These are phyloP conservation scores for Anoncus sp. DNA, from an alignment of 2,888 invertebrate genomes.

Conservation along the genomic window DNA sequence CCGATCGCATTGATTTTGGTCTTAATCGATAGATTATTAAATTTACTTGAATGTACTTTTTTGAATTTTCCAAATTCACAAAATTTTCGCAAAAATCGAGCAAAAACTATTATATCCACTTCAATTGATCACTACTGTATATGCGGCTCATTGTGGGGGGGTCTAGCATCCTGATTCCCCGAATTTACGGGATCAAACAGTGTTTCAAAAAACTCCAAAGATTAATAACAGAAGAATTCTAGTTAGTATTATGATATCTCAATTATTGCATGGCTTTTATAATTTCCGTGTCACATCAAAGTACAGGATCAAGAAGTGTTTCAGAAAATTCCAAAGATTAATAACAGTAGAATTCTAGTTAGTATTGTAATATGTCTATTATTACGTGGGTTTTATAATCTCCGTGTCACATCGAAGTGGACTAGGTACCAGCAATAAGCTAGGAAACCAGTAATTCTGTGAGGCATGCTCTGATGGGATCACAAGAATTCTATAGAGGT, in stretches of 20 bases:
- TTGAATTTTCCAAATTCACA: too few relatives aligned
- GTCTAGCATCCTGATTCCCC: slow-evolving; percentile 32
- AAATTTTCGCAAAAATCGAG: too few relatives aligned
- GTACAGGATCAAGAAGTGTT: background rate
- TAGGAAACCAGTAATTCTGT: slow-evolving; percentile 46
- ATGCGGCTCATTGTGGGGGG: too few relatives aligned
- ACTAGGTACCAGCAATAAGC: slow-evolving; percentile 3
- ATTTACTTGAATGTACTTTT: too few relatives aligned
- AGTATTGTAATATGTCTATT: background rate
- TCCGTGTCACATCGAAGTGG: background rate
- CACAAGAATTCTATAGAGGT: slow-evolving; percentile 59
- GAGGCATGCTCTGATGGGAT: slow-evolving; percentile 13
- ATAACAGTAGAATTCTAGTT: background rate
- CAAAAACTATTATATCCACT: too few relatives aligned
- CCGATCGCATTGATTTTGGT: too few relatives aligned
- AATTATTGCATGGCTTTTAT: slow-evolving; percentile 4
- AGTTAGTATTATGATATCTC: background rate
- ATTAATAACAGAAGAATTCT: background rate
- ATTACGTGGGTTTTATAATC: slow-evolving; percentile 4
- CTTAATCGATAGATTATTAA: too few relatives aligned
- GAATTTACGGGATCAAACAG: background rate
- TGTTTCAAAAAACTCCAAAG: background rate
- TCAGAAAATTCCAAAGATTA: background rate
- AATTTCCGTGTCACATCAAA: background rate
- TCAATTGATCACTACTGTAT: too few relatives aligned